Evolutionary conservation across 2,888 invertebrate genomes (phyloP).

Genomic region (Neria commutata): DNA sequence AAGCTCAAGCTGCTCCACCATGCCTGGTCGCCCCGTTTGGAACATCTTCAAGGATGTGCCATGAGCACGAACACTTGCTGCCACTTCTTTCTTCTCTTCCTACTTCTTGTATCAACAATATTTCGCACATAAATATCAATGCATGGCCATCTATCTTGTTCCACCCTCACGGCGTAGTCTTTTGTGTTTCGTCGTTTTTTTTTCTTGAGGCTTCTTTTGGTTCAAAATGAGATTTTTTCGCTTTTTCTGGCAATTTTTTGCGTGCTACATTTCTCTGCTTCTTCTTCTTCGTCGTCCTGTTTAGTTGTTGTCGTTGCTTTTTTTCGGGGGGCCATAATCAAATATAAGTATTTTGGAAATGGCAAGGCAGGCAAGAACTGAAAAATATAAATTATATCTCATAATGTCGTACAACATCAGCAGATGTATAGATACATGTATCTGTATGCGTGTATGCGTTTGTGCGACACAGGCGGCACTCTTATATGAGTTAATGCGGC

Average conservation of each 20-base stretch:
- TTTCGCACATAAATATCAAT: slow-evolving; percentile 55
- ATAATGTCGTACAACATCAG: slow-evolving; percentile 51
- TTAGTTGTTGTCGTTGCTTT: slow-evolving; percentile 8
- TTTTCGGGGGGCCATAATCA: slow-evolving; percentile 40
- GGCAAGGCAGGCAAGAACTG: slow-evolving; percentile 15
- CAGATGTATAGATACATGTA: slow-evolving; percentile 23
- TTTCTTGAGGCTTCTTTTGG: no score
- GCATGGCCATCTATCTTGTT: slow-evolving; percentile 50
- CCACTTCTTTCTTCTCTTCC: slow-evolving; percentile 20
- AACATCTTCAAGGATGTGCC: slow-evolving; percentile 24
- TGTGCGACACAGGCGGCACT: slow-evolving; percentile 10
- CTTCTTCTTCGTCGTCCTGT: slow-evolving; percentile 2
- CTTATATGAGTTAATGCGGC: slow-evolving; percentile 25
- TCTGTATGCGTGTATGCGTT: slow-evolving; percentile 15
- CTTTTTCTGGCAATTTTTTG: slow-evolving; percentile 18
- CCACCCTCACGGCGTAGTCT: slow-evolving; percentile 45
- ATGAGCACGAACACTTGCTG: slow-evolving; percentile 13
- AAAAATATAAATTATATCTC: slow-evolving; percentile 50
- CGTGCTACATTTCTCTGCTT: slow-evolving; percentile 19
- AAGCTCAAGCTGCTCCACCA: no score
- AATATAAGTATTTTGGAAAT: slow-evolving; percentile 43
- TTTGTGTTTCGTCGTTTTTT: slow-evolving; percentile 40
- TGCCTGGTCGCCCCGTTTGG: slow-evolving; percentile 9
- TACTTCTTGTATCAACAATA: slow-evolving; percentile 38
- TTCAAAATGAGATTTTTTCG: slow-evolving; percentile 38